Percentiles rank a stretch among this genome's conserved stretches.
These are phyloP conservation scores for Tanytarsus gracilentus DNA, from an alignment of 2,888 invertebrate genomes.

Conservation along the genomic window DNA sequence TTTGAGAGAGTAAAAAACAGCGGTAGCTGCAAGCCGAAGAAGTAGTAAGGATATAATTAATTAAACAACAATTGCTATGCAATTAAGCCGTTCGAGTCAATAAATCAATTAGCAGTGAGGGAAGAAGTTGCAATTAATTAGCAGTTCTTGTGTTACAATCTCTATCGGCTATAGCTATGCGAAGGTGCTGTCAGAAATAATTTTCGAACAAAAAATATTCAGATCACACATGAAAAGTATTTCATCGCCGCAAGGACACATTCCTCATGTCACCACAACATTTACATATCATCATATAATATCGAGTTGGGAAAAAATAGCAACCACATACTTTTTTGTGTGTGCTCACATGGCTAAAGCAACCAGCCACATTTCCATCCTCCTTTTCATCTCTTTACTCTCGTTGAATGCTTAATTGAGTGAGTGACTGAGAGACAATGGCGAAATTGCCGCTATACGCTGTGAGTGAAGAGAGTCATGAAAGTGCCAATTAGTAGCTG, in stretches of 20 bases:
- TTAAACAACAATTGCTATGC: conserved; percentile 17
- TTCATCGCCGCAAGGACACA: no score
- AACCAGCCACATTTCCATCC: conserved; percentile 4
- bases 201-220: no score
- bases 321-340: no score
- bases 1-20: not conserved
- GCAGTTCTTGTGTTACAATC: no score
- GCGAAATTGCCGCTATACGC: not conserved
- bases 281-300: no score
- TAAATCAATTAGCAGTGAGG: conserved; percentile 22
- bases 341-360: no score
- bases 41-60: conserved; percentile 21
- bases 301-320: no score
- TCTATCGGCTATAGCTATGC: no score
- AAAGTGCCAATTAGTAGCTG: conserved; percentile 25
- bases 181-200: no score
- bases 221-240: no score
- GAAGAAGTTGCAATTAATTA: no score
- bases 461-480: not conserved
- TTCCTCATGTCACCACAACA: no score
- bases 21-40: not conserved
- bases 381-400: not conserved
- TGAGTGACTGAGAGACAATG: conserved; percentile 6
- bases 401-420: not conserved
- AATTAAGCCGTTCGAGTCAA: conserved; percentile 13